Conservation (phyloP, 30 jellyfish, hydroid and myxozoan genomes). For the Cassiopea andromeda region DNA sequence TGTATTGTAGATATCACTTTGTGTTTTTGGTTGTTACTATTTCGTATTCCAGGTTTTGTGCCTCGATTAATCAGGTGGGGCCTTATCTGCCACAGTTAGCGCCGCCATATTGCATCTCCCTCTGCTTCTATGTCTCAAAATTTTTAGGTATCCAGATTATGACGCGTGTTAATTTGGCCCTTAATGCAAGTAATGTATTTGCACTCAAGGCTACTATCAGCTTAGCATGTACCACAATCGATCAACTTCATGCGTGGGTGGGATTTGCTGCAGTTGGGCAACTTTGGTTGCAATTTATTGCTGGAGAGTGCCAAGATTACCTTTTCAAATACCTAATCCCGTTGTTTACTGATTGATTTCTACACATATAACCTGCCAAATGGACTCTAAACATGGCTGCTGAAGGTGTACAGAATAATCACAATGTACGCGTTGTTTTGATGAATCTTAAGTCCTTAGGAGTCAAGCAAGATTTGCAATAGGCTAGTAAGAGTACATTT, state of each 20-base stretch:
- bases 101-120: no score
- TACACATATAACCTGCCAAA: not conserved
- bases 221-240: not conserved
- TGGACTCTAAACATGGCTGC: not conserved
- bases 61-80: no score
- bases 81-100: no score
- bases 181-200: not conserved
- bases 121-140: no score
- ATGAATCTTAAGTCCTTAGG: not conserved
- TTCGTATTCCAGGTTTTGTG: no score
- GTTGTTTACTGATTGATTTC: not conserved
- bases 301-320: conserved; percentile 3
- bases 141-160: no score
- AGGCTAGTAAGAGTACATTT: not conserved
- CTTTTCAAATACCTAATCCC: not conserved
- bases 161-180: no score
- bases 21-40: no score
- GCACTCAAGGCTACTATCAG: not conserved
- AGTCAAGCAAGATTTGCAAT: not conserved
- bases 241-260: conserved; percentile 10
- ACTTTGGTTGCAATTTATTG: not conserved
- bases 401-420: not conserved
- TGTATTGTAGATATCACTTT: no score
- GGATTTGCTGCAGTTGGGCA: not conserved
- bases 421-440: not conserved